Evolutionary conservation across 2,888 invertebrate species (phyloP).

Genomic region (Urechis unicinctus): DNA sequence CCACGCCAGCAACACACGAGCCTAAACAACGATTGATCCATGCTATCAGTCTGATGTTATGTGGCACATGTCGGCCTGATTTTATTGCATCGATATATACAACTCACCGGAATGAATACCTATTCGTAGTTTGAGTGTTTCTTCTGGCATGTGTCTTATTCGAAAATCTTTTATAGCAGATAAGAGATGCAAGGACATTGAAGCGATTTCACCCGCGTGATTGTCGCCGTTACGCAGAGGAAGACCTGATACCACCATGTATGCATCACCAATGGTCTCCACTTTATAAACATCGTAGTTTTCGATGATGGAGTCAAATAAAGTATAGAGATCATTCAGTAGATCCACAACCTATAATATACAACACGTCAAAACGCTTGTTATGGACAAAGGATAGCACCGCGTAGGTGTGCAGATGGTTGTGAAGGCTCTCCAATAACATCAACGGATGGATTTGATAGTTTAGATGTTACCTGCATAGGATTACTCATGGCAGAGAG

Average conservation of each 20-base stretch:
- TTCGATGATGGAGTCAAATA: conserved; percentile 80
- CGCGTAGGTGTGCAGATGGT: no score
- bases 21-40: neutral
- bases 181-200: conserved; percentile 45
- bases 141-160: conserved; percentile 36
- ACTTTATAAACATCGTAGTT: conserved; percentile 64
- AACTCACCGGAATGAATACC: conserved; percentile 44
- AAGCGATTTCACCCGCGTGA: conserved; percentile 48
- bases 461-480: conserved; percentile 1
- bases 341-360: conserved; percentile 73
- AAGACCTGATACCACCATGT: conserved; percentile 29
- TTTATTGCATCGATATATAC: no score
- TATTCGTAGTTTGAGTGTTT: conserved; percentile 43
- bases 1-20: conserved; percentile 65
- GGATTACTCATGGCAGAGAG: conserved; percentile 4
- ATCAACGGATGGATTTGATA: no score
- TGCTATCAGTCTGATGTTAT: neutral
- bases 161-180: conserved; percentile 36
- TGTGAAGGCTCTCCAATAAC: no score
- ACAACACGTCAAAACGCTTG: neutral
- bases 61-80: no score
- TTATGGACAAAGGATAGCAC: neutral
- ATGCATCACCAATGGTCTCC: conserved; percentile 21
- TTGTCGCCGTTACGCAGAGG: conserved; percentile 39
- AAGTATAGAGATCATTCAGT: conserved; percentile 79